phyloP scores from a whole-genome alignment of 2,113 vertebrate species.

The Pseudorasbora parva region DNA sequence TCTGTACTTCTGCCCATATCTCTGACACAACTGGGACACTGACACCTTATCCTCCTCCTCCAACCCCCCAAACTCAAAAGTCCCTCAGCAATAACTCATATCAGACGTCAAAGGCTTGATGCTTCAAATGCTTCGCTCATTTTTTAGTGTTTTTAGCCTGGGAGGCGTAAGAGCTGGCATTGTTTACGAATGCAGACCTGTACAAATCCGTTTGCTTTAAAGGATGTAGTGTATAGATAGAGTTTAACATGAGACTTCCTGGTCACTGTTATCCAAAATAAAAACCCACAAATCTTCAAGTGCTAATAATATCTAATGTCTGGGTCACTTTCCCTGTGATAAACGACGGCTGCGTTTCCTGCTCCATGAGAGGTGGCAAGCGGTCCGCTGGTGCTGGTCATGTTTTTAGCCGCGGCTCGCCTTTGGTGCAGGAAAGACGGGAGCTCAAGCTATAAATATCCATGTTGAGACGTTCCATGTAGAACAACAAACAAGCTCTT shows the following conservation, averaged over 20 bases:
- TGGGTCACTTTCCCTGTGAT: conserved; percentile 44
- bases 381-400: conserved; percentile 30
- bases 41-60: conserved; percentile 67
- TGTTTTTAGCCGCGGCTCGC: conserved; percentile 45
- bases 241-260: conserved; percentile 23
- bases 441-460: conserved; percentile 71
- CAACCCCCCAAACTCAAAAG: conserved; percentile 40
- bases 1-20: conserved; percentile 59
- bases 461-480: conserved; percentile 66
- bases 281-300: conserved; percentile 32
- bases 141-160: conserved; percentile 9
- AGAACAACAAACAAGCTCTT: conserved; percentile 82
- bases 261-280: conserved; percentile 39
- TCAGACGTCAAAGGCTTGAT: conserved; percentile 26
- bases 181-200: neutral
- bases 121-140: conserved; percentile 23
- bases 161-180: neutral
- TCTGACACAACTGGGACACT: conserved; percentile 73
- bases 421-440: conserved; percentile 25
- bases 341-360: conserved; percentile 49
- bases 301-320: conserved; percentile 53
- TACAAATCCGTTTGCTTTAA: neutral
- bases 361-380: conserved; percentile 43
- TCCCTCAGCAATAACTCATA: conserved; percentile 16
- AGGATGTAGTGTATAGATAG: neutral